A percentile compares a stretch with the other conserved stretches of the same genome.
phyloP scores from a whole-genome alignment of 2,797 vertebrate species.

The Philypnodon macrostomus region DNA sequence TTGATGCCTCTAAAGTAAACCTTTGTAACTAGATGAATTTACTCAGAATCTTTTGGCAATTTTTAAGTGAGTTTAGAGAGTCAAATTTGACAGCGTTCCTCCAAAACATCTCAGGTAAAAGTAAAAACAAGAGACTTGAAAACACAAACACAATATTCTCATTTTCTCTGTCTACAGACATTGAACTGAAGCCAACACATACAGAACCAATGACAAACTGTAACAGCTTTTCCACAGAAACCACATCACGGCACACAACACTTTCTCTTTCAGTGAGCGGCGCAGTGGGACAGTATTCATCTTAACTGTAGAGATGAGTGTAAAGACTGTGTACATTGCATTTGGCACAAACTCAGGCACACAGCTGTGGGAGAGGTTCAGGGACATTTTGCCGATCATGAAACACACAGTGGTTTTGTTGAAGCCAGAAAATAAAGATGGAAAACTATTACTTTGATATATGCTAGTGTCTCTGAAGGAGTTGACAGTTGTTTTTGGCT shows the following conservation, averaged over 20 bases:
- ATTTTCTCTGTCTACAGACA: no score
- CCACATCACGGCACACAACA: background rate
- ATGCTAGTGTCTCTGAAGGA: background rate
- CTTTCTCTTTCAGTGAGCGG: background rate
- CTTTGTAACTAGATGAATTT: no score
- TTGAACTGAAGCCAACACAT: no score
- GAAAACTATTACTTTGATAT: background rate
- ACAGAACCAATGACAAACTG: background rate
- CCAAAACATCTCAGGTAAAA: no score
- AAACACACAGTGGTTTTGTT: background rate
- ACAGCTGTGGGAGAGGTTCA: background rate
- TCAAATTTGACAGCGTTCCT: no score
- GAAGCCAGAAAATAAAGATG: background rate
- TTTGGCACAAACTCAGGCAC: background rate
- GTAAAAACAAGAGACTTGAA: no score
- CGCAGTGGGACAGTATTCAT: background rate
- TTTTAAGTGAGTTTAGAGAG: no score
- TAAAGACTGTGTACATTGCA: background rate
- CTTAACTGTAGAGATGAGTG: conserved; percentile 1
- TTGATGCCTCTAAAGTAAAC: no score
- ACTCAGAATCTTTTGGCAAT: no score
- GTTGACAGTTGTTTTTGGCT: no score
- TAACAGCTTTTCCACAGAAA: no score
- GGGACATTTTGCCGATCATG: conserved; percentile 3
- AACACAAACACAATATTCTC: no score